Evolutionary conservation across 2,113 vertebrate species (phyloP), one percentile per base, ranked within the genome.

Genomic region (Pollimyrus isidori): DNA sequence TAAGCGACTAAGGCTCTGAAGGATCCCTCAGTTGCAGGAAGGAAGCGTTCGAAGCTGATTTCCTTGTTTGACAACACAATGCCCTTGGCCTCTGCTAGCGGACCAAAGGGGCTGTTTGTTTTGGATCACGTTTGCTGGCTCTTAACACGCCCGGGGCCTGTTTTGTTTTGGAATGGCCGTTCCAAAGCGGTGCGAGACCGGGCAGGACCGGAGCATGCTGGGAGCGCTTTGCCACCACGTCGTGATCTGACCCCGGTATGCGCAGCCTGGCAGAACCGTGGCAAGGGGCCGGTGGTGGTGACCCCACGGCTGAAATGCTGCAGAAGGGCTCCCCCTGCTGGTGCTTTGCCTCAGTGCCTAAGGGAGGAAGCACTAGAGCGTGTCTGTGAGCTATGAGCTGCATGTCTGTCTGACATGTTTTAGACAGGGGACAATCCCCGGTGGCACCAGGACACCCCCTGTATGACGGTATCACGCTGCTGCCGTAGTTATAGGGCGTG

Each of bases 31-130:
- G 50, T 45, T 62, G 17, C 13, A 90, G 91, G 91, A 91, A 89
- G 91, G 90, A 90, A 89, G 88, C 84, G 45, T 82, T 89, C 19
- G 45, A 69, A 30, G 48, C 89, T 48, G 42, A 91, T 90, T 91
- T 91, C 91, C 91, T 90, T 62, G 39, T 89, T 85, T 89, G 80
- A 83, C 88, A 89, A 62, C 53, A 89, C 88, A 89, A 42, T 88
- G 80, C 46, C 45, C 88, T 89, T 69, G 82, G 87, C 90, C 88
- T 48, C 86, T 88, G 21, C 86, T 69, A 53, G 87, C 39, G 19
- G 30, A 46, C 82, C 30, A 62, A 49, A 42, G 85, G 45, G 26
- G 21, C 45, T 86, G 85, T 86, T 90, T 86, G 58, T 52, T 90
- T 62, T 88, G 80, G 84, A 90, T 35, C 86, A 23, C 17, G 58